Conservation (phyloP, 2,888 invertebrate species). For the Lomographa bimaculata region DNA sequence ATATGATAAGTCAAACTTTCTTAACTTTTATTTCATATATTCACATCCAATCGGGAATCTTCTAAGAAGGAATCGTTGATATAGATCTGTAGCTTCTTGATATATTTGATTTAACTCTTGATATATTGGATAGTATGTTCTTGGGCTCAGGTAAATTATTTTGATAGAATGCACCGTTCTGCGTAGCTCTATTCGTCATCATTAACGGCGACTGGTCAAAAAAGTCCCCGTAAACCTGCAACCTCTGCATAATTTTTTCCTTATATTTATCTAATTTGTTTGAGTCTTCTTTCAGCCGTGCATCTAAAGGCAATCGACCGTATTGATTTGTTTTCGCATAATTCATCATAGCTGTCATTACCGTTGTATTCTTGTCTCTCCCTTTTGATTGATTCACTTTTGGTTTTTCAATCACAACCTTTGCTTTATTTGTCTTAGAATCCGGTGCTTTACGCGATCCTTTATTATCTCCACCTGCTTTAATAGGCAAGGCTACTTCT, state of each 20-base stretch:
- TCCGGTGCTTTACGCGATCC: conserved; percentile 24
- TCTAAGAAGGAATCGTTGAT: too few species aligned
- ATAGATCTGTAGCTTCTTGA: conserved; percentile 4
- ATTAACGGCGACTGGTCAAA: conserved; percentile 48
- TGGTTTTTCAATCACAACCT: too few species aligned
- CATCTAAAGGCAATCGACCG: conserved; percentile 21
- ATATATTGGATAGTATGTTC: too few species aligned
- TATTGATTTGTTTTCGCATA: conserved; percentile 37
- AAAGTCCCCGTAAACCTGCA: conserved; percentile 58
- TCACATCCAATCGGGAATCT: too few species aligned
- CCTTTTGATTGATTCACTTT: too few species aligned
- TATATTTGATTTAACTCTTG: too few species aligned
- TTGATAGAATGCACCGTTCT: too few species aligned
- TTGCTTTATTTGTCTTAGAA: conserved; percentile 33
- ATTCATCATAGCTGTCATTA: conserved; percentile 58
- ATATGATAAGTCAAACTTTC: too few species aligned
- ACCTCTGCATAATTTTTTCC: conserved; percentile 64
- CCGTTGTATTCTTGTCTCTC: conserved; percentile 42
- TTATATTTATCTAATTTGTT: conserved; percentile 57
- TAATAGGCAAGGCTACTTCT: conserved; percentile 10
- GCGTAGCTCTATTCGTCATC: conserved; percentile 60
- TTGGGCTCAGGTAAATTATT: too few species aligned
- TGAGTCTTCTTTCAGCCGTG: conserved; percentile 40
- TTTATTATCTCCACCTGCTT: conserved; percentile 37
- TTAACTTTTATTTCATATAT: too few species aligned